Base-by-base conservation (phyloP, 2,888 invertebrate genomes). In the Ectemnius continuus region DNA sequence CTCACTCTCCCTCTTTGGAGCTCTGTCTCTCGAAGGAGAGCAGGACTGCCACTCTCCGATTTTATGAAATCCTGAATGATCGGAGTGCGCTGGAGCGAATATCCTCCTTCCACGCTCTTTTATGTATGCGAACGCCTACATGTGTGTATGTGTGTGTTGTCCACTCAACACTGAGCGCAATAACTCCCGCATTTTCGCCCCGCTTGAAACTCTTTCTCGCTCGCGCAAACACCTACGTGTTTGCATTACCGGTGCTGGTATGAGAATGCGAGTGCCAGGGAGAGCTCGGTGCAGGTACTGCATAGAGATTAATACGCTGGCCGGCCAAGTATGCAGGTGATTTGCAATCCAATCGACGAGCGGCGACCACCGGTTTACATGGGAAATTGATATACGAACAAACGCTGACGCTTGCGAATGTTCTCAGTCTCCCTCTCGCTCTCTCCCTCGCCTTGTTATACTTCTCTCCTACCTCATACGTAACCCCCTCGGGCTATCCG, bases 341-440 rank as follows among this genome's bases (percentile, higher is more conserved):
- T 83, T 83, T 79, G 77, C 83, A 75, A 83, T 82, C 83, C 75
- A 76, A 82, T 82, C 70, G 73, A 61, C 73, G 73, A 76, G 61
- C 70, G 61, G 18, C 46, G 18, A 46, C 61, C 68, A 56, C 61
- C 61, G 74, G 72, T 79, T 78, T 80, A 71, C 76, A 75, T 68
- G 80, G 76, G 69, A 77, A 77, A 78, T 82, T 77, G 76, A 82
- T 83, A 79, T 72, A 73, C 71, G 76, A 52, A 46, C 76, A 75
- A 77, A 71, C 69, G 63, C 45, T 18, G 69, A 56, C 59, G 56
- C 59, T 23, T 59, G 67, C 75, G 74, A 60, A 47, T 58, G 47
- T 45, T 14, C 23, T n/a, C 6, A 16, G 56, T 18, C 68, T 16
- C 52, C 13, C 52, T 52, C 52, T 52, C 52, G 0, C 16, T 36